Conservation (phyloP, 1,140 invertebrate species). For the Aphelenchoides fujianensis region DNA sequence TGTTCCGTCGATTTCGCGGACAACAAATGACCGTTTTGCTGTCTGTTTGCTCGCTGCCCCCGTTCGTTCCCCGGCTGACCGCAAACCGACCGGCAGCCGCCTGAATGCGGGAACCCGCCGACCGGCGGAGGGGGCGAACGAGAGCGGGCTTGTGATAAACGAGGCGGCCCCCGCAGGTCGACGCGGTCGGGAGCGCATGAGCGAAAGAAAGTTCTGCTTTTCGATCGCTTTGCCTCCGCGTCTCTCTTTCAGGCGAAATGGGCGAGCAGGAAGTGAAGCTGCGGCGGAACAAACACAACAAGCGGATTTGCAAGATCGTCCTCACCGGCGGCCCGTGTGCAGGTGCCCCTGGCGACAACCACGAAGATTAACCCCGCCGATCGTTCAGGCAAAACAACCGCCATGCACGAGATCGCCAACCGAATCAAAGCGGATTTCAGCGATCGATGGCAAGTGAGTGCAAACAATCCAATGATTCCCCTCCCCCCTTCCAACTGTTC, state of each 20-base stretch:
- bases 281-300: constrained; percentile 29
- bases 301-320: constrained; percentile 39
- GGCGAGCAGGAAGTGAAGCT: constrained; percentile 1
- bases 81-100: neutral
- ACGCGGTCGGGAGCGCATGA: too few relatives aligned
- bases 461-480: constrained; percentile 10
- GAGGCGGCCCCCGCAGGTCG: too few relatives aligned
- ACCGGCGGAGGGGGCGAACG: too few relatives aligned
- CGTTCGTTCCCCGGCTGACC: neutral
- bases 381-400: constrained; percentile 42
- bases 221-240: too few relatives aligned
- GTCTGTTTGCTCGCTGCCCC: constrained; percentile 1
- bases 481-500: constrained; percentile 10
- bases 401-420: constrained; percentile 29
- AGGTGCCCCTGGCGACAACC: constrained; percentile 19
- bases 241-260: constrained; percentile 1
- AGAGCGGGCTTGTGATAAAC: neutral
- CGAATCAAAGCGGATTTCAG: constrained; percentile 27
- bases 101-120: too few relatives aligned
- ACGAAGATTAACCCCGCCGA: too few relatives aligned
- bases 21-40: too few relatives aligned
- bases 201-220: too few relatives aligned
- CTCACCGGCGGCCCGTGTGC: constrained; percentile 42
- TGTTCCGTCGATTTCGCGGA: too few relatives aligned
- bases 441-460: constrained; percentile 31